phyloP scores from a whole-genome alignment of 2,797 vertebrate species.

The Chelon labrosus region DNA sequence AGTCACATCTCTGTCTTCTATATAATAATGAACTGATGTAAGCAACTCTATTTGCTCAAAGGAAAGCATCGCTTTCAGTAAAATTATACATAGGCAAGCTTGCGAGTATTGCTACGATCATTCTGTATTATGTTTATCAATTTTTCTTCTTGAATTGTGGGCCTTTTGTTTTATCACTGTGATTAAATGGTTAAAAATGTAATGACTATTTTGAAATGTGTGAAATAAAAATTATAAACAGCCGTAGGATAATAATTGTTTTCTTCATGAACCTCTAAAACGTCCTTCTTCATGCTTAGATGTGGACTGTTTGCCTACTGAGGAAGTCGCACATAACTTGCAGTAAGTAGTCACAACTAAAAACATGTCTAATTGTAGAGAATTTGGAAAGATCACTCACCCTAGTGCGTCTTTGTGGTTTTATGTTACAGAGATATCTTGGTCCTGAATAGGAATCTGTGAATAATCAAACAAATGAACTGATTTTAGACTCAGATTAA shows the following conservation, averaged over 20 bases:
- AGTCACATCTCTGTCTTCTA: neutral
- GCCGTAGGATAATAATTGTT: neutral
- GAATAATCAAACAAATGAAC: conserved; percentile 20
- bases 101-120: neutral
- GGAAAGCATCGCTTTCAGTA: neutral
- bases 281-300: neutral
- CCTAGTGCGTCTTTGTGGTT: neutral
- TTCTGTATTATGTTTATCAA: neutral
- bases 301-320: neutral
- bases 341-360: neutral
- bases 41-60: neutral
- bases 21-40: neutral
- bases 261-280: neutral
- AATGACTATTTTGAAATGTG: neutral
- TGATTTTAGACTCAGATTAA: conserved; percentile 18
- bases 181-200: neutral
- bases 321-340: neutral
- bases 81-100: neutral
- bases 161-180: neutral
- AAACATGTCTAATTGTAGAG: neutral
- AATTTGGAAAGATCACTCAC: neutral
- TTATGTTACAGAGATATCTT: neutral
- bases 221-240: neutral
- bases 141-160: too few species aligned
- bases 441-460: neutral